phyloP scores from a whole-genome alignment of 2,888 invertebrate species.

The Bedellia somnulentella region DNA sequence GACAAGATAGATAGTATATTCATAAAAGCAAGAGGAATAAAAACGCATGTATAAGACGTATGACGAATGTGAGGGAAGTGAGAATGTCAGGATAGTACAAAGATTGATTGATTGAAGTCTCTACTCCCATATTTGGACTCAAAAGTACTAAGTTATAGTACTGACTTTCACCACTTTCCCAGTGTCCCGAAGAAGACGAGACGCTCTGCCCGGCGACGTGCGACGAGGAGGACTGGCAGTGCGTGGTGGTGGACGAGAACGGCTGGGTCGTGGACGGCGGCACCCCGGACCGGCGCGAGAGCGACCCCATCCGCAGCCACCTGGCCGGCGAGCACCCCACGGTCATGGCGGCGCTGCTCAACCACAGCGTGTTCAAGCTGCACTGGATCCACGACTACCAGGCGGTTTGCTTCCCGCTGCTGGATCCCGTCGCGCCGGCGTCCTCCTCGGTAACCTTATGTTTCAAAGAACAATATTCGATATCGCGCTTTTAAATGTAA shows the following conservation, averaged over 20 bases:
- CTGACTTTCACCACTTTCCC: too few relatives aligned
- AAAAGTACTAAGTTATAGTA: too few relatives aligned
- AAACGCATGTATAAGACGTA: too few relatives aligned
- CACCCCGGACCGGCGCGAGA: slow-evolving; percentile 7
- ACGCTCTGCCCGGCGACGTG: too few relatives aligned
- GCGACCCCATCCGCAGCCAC: slow-evolving; percentile 26
- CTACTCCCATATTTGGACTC: too few relatives aligned
- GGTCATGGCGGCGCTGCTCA: slow-evolving; percentile 34
- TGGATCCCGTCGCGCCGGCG: slow-evolving; percentile 15
- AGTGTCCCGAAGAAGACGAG: slow-evolving; percentile 30
- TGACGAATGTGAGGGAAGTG: too few relatives aligned
- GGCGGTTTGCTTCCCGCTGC: slow-evolving; percentile 33
- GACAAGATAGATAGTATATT: too few relatives aligned
- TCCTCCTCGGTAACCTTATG: slow-evolving; percentile 23
- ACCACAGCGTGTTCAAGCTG: slow-evolving; percentile 28
- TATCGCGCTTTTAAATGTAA: too few relatives aligned
- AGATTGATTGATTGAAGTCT: too few relatives aligned
- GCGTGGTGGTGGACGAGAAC: slow-evolving; percentile 40
- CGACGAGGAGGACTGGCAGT: slow-evolving; percentile 34
- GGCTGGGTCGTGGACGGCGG: slow-evolving; percentile 42
- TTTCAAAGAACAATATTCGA: not conserved
- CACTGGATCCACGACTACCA: slow-evolving; percentile 49
- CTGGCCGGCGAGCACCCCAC: slow-evolving; percentile 28
- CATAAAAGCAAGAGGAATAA: too few relatives aligned
- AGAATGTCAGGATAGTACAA: too few relatives aligned